These are phyloP conservation scores for Cromileptes altivelis DNA, from an alignment of 2,113 vertebrate genomes.

Conservation along the genomic window DNA sequence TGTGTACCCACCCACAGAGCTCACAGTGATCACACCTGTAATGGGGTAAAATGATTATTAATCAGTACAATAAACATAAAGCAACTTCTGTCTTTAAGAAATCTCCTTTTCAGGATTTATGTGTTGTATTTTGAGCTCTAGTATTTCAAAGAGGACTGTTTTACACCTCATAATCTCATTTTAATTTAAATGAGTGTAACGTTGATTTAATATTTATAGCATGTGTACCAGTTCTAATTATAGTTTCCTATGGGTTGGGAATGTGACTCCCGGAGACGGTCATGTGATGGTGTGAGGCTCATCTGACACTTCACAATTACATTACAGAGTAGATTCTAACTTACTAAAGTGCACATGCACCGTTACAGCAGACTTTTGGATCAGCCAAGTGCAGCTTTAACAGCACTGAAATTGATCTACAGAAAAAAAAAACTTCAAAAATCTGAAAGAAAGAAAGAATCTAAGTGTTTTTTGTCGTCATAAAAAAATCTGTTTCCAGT, in stretches of 20 bases:
- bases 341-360: not conserved
- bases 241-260: not conserved
- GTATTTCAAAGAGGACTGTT: not conserved
- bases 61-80: not conserved
- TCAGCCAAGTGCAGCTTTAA: not conserved
- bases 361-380: no score
- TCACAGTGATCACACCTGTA: slow-evolving; percentile 10
- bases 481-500: not conserved
- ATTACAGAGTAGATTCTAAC: not conserved
- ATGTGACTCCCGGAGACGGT: not conserved
- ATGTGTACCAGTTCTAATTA: not conserved
- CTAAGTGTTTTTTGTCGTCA: not conserved
- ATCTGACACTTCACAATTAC: slow-evolving; percentile 5
- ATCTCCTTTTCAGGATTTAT: not conserved
- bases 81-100: not conserved
- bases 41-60: accelerated
- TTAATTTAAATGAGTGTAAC: no score
- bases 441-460: no score
- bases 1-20: slow-evolving; percentile 17
- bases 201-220: not conserved
- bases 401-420: no score
- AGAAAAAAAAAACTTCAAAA: no score
- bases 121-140: not conserved
- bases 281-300: slow-evolving; percentile 8
- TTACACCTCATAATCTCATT: no score